Conservation (phyloP, 2,113 vertebrate genomes). For the Podarcis raffonei region DNA sequence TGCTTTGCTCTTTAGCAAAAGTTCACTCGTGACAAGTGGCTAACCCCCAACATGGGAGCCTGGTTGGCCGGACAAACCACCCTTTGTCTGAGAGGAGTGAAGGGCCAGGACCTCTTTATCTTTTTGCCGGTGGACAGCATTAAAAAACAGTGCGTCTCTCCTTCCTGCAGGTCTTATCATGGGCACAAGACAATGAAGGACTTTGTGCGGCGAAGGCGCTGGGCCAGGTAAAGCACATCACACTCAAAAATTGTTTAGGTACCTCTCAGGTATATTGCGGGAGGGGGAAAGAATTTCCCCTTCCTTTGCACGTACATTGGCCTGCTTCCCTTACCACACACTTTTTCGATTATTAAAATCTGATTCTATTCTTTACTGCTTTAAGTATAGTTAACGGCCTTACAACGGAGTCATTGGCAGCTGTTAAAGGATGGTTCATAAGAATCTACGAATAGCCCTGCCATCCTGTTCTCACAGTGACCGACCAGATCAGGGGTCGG, state of each 20-base stretch:
- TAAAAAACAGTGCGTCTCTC: neutral
- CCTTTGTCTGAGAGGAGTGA: neutral
- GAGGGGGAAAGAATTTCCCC: neutral
- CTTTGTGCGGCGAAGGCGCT: conserved; percentile 93
- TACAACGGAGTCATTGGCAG: neutral
- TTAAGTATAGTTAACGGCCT: neutral
- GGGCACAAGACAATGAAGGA: conserved; percentile 96
- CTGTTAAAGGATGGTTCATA: neutral
- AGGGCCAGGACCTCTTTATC: neutral
- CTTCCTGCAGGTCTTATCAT: conserved; percentile 87
- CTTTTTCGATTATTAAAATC: neutral
- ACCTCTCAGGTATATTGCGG: neutral
- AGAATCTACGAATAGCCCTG: too few species aligned
- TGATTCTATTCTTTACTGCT: neutral
- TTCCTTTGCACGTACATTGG: neutral
- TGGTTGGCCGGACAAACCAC: neutral
- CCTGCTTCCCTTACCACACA: too few species aligned
- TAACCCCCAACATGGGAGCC: neutral
- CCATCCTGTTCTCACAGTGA: too few species aligned
- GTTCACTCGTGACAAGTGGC: too few species aligned
- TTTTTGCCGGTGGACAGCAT: neutral
- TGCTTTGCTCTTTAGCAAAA: too few species aligned
- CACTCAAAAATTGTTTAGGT: neutral
- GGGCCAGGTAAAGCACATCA: conserved; percentile 85
- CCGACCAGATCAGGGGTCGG: too few species aligned